phyloP scores from a whole-genome alignment of 2,888 invertebrate genomes.

The Pristionchus exspectatus region DNA sequence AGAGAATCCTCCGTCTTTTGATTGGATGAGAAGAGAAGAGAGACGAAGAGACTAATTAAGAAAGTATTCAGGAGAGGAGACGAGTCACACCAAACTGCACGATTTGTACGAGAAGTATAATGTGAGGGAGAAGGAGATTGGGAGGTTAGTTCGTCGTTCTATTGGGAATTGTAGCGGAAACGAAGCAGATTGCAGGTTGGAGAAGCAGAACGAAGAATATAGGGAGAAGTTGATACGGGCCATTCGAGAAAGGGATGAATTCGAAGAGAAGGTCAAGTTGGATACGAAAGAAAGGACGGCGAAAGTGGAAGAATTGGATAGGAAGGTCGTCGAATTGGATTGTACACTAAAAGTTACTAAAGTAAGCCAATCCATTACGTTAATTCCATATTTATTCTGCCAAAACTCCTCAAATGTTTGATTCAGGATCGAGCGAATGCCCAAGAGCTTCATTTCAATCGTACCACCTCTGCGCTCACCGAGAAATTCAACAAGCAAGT shows the following conservation, averaged over 20 bases:
- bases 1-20: background rate
- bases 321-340: slow-evolving; percentile 66
- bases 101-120: slow-evolving; percentile 63
- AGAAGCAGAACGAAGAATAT: slow-evolving; percentile 70
- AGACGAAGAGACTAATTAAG: slow-evolving; percentile 27
- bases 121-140: slow-evolving; percentile 64
- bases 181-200: slow-evolving; percentile 61
- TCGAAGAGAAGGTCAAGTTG: slow-evolving; percentile 63
- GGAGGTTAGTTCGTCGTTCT: slow-evolving; percentile 57
- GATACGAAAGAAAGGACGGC: slow-evolving; percentile 58
- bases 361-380: background rate
- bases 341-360: slow-evolving; percentile 64
- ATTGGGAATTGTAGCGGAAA: background rate
- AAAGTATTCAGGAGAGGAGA: slow-evolving; percentile 6
- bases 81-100: slow-evolving; percentile 23
- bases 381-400: background rate
- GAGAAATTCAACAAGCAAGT: slow-evolving; percentile 65
- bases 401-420: background rate
- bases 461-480: slow-evolving; percentile 64
- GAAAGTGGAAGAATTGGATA: slow-evolving; percentile 61
- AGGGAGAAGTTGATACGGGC: slow-evolving; percentile 69
- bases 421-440: slow-evolving; percentile 66
- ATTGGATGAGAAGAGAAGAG: background rate
- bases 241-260: slow-evolving; percentile 66
- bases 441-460: slow-evolving; percentile 70